A percentile compares a stretch with the other conserved stretches of the same genome.
phyloP scores from a whole-genome alignment of 2,797 vertebrate species.

The Strix occidentalis region DNA sequence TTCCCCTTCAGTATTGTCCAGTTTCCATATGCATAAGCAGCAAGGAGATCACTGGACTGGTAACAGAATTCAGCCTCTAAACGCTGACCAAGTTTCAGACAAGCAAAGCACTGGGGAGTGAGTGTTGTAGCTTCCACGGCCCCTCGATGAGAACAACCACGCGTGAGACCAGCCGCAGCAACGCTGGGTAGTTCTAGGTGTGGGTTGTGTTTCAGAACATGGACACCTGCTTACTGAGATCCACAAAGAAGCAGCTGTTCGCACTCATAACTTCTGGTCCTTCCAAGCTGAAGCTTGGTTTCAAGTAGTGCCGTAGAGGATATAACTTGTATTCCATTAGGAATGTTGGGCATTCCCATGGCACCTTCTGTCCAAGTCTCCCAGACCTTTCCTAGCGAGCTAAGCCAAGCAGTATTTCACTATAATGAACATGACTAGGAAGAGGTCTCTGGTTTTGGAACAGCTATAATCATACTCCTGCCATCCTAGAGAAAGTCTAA shows the following conservation, averaged over 20 bases:
- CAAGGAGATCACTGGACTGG: background rate
- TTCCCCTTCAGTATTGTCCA: background rate
- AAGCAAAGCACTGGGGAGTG: background rate
- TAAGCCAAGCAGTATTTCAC: background rate
- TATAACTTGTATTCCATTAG: background rate
- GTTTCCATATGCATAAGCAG: background rate
- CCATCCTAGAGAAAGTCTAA: background rate
- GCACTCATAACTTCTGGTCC: background rate
- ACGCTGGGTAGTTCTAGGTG: fast-evolving
- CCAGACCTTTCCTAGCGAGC: background rate
- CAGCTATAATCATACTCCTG: background rate
- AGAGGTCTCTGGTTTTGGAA: background rate
- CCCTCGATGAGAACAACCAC: background rate
- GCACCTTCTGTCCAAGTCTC: background rate
- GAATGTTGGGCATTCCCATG: background rate
- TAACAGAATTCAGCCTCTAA: background rate
- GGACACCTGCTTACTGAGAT: background rate
- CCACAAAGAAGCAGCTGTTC: background rate
- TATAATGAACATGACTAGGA: fast-evolving
- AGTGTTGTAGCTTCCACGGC: background rate
- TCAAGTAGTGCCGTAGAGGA: background rate
- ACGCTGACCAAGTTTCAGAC: background rate
- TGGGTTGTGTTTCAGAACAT: background rate
- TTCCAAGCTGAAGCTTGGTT: background rate
- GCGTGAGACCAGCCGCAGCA: fast-evolving